Percentiles rank a stretch among this genome's conserved stretches.
Evolutionary conservation across 30 jellyfish, hydroid and myxozoan genomes (phyloP).

Genomic region (Aurelia aurita): DNA sequence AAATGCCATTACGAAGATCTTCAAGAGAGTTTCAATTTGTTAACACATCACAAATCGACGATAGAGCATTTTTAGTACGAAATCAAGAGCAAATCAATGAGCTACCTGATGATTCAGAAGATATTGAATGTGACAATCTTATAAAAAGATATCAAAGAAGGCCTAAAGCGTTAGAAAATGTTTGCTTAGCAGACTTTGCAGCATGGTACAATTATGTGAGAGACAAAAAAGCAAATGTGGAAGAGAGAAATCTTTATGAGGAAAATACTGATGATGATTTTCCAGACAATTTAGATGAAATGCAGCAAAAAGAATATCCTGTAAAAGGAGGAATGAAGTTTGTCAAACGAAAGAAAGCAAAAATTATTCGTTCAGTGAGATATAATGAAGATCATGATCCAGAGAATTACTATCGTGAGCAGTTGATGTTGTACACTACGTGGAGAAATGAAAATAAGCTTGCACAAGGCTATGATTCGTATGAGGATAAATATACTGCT

Average conservation of each 20-base stretch:
- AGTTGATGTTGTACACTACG: slow-evolving; percentile 15
- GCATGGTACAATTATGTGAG: slow-evolving; percentile 16
- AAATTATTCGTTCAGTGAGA: slow-evolving; percentile 2
- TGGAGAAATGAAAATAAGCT: slow-evolving; percentile 30
- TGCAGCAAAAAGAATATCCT: neutral
- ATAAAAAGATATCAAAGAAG: slow-evolving; percentile 41
- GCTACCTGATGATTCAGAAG: slow-evolving; percentile 27
- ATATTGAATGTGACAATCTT: slow-evolving; percentile 12
- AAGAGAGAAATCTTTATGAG: neutral
- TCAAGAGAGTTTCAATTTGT: slow-evolving; percentile 28
- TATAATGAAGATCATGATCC: slow-evolving; percentile 1
- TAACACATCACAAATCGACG: slow-evolving; percentile 15
- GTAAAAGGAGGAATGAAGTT: slow-evolving; percentile 13
- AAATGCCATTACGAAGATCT: slow-evolving; percentile 41
- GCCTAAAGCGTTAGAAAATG: slow-evolving; percentile 11
- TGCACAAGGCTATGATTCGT: neutral
- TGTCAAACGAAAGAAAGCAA: slow-evolving; percentile 1
- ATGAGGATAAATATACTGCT: neutral
- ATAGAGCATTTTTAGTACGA: slow-evolving; percentile 1
- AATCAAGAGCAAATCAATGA: neutral
- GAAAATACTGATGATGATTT: slow-evolving; percentile 19
- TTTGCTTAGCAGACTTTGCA: slow-evolving; percentile 32
- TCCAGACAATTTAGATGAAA: neutral
- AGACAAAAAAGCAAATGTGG: neutral
- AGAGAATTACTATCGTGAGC: slow-evolving; percentile 19